These are phyloP conservation scores for Thymelicus sylvestris DNA, from an alignment of 2,888 invertebrate genomes.

Conservation along the genomic window DNA sequence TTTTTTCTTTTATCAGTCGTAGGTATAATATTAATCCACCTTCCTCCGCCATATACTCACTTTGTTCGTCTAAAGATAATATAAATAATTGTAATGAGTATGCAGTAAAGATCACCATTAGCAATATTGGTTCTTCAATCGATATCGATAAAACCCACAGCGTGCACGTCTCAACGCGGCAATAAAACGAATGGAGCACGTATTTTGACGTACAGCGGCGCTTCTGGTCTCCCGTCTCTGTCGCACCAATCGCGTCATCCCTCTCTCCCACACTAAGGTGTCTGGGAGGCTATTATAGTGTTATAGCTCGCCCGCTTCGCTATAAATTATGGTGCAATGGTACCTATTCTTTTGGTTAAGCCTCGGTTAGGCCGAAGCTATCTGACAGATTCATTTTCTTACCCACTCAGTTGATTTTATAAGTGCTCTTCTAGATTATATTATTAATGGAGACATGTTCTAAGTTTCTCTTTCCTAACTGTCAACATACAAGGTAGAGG, in stretches of 20 bases:
- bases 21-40: too few relatives aligned
- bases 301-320: constrained; percentile 70
- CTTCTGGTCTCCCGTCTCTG: constrained; percentile 75
- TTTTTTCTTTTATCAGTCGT: too few relatives aligned
- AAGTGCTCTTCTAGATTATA: constrained; percentile 27
- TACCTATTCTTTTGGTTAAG: constrained; percentile 73
- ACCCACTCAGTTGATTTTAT: constrained; percentile 38
- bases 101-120: too few relatives aligned
- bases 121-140: constrained; percentile 43
- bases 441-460: constrained; percentile 24
- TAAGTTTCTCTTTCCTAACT: constrained; percentile 5
- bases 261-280: constrained; percentile 68
- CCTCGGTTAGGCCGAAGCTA: constrained; percentile 59
- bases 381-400: constrained; percentile 67
- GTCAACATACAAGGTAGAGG: background rate
- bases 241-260: constrained; percentile 59
- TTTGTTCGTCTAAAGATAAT: too few relatives aligned
- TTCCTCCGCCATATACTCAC: too few relatives aligned
- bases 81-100: too few relatives aligned
- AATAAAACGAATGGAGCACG: constrained; percentile 85
- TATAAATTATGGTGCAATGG: constrained; percentile 82
- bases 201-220: constrained; percentile 85
- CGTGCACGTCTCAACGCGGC: constrained; percentile 57
- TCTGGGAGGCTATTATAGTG: constrained; percentile 80
- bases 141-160: constrained; percentile 56